phyloP scores from a whole-genome alignment of 2,888 invertebrate species.

The Limnephilus marmoratus region DNA sequence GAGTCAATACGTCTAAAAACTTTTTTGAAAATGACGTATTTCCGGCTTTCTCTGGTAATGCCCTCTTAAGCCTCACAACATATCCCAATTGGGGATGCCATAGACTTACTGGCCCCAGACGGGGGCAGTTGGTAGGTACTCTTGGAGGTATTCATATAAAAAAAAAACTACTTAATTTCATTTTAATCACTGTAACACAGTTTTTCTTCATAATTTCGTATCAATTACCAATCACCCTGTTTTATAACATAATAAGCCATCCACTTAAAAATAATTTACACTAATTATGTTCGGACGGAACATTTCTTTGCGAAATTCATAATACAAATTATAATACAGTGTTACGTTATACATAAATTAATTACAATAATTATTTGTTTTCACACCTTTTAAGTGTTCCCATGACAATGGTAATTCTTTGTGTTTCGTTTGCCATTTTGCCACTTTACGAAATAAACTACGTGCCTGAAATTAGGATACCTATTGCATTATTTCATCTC shows the following conservation, averaged over 20 bases:
- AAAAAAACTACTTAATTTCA: no score
- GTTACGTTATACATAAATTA: background rate
- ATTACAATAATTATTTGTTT: background rate
- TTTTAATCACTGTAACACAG: no score
- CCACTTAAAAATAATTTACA: background rate
- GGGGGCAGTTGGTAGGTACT: no score
- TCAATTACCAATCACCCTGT: background rate
- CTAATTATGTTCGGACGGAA: background rate
- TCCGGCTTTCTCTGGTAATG: no score
- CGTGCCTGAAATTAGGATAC: background rate
- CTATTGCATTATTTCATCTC: background rate
- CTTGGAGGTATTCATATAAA: no score
- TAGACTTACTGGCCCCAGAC: no score
- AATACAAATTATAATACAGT: background rate
- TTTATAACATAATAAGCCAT: background rate
- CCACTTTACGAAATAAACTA: background rate
- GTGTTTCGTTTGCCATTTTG: background rate
- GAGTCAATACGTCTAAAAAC: no score
- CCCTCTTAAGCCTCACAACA: no score
- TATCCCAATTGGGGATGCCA: no score
- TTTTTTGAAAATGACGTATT: no score
- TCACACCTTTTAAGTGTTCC: background rate
- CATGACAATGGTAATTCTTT: conserved; percentile 10
- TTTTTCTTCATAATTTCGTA: no score
- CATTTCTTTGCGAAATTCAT: background rate